Evolutionary conservation across 2,797 vertebrate genomes (phyloP).

Genomic region (Spea hammondii): DNA sequence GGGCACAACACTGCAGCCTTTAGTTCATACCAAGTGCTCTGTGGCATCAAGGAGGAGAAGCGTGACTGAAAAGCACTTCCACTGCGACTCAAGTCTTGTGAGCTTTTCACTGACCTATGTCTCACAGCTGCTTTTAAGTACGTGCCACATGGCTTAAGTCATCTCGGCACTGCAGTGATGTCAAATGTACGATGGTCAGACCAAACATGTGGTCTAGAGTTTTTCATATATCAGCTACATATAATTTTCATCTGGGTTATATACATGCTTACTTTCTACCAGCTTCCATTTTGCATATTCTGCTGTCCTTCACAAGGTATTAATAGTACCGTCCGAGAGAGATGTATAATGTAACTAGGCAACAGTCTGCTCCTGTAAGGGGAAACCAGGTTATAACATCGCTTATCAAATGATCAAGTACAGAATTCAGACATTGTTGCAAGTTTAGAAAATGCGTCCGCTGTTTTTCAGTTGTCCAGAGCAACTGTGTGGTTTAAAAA

Average conservation of each 20-base stretch:
- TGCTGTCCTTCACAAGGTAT: constrained; percentile 17
- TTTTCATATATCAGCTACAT: too few species aligned
- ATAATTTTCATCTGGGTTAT: too few species aligned
- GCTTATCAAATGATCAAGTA: constrained; percentile 14
- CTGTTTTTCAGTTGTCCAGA: background rate
- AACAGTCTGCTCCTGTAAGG: constrained; percentile 19
- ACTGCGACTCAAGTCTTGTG: too few species aligned
- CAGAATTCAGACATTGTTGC: constrained; percentile 12
- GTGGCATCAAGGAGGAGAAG: background rate
- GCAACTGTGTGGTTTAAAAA: background rate
- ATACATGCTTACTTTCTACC: background rate
- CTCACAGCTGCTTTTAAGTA: background rate
- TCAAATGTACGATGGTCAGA: background rate
- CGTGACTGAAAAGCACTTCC: background rate
- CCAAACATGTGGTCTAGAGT: too few species aligned
- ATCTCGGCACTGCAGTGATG: background rate
- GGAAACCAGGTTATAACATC: background rate
- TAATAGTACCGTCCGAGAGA: constrained; percentile 19
- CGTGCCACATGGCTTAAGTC: background rate
- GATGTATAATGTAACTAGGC: constrained; percentile 14
- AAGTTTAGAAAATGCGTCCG: constrained; percentile 8
- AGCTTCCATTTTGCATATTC: constrained; percentile 29
- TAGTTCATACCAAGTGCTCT: background rate
- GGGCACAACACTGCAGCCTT: background rate
- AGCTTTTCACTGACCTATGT: background rate